phyloP scores from a whole-genome alignment of 1,140 invertebrate genomes.

The Drosophila kikkawai region DNA sequence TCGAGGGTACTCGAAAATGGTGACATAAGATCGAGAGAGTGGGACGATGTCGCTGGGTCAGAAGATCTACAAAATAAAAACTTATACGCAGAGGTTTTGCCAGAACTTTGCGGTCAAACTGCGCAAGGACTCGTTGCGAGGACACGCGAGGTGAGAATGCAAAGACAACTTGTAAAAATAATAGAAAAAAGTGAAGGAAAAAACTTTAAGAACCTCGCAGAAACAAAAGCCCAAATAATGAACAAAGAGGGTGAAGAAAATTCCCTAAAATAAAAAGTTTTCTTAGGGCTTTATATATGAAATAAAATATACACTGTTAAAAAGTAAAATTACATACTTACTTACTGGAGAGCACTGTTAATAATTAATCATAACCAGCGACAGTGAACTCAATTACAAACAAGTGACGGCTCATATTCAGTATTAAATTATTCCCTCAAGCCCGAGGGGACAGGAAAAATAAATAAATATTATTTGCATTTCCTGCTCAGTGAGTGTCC shows the following conservation, averaged over 20 bases:
- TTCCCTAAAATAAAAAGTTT: background rate
- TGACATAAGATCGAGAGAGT: conserved; percentile 64
- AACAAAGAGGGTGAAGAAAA: background rate
- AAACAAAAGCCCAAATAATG: background rate
- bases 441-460: conserved; percentile 60
- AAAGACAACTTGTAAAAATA: background rate
- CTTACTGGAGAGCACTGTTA: conserved; percentile 2
- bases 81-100: conserved; percentile 73
- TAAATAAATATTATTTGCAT: conserved; percentile 79
- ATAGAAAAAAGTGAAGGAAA: conserved; percentile 1
- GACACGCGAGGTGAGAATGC: conserved; percentile 65
- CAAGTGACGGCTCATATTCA: conserved; percentile 29
- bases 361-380: conserved; percentile 30
- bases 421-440: conserved; percentile 40
- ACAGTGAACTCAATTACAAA: conserved; percentile 38
- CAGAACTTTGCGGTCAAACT: conserved; percentile 69
- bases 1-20: conserved; percentile 50
- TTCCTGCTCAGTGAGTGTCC: conserved; percentile 41
- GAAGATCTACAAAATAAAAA: conserved; percentile 80
- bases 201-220: background rate
- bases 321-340: background rate
- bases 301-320: background rate
- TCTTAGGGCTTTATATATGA: background rate
- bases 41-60: conserved; percentile 77
- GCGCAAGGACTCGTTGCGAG: conserved; percentile 67